Evolutionary conservation across 2,888 invertebrate genomes (phyloP).

Genomic region (Marronus borbonicus): DNA sequence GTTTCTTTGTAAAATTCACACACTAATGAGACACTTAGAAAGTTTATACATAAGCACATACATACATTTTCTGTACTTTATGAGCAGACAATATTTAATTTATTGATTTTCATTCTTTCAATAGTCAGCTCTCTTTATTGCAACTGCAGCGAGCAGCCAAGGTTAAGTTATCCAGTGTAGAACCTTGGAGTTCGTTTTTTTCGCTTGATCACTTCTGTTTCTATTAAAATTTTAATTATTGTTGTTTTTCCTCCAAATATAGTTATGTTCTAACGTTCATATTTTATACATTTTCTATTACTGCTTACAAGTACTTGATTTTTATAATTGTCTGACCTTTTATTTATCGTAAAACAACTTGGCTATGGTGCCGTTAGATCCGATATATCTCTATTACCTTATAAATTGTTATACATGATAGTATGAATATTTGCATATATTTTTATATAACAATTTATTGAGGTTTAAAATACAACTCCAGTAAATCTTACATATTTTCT

Average conservation of each 20-base stretch:
- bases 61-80: slow-evolving; percentile 9
- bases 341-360: slow-evolving; percentile 1
- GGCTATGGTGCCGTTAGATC: too few species aligned
- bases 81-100: slow-evolving; percentile 21
- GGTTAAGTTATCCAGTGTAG: slow-evolving; percentile 11
- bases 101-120: slow-evolving; percentile 8
- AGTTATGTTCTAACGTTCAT: background rate
- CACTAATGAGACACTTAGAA: background rate
- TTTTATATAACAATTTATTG: too few species aligned
- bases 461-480: too few species aligned
- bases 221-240: slow-evolving; percentile 10
- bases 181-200: slow-evolving; percentile 30
- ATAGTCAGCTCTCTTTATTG: background rate
- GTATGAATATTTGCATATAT: too few species aligned
- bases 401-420: too few species aligned
- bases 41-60: background rate
- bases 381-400: too few species aligned
- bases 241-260: slow-evolving; percentile 17
- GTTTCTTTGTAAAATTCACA: slow-evolving; percentile 4
- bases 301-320: background rate
- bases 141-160: slow-evolving; percentile 3
- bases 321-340: background rate
- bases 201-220: slow-evolving; percentile 11
- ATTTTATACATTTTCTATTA: background rate
- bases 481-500: too few species aligned